Evolutionary conservation across 2,888 invertebrate species (phyloP).

Genomic region (Polydrusus tereticollis): DNA sequence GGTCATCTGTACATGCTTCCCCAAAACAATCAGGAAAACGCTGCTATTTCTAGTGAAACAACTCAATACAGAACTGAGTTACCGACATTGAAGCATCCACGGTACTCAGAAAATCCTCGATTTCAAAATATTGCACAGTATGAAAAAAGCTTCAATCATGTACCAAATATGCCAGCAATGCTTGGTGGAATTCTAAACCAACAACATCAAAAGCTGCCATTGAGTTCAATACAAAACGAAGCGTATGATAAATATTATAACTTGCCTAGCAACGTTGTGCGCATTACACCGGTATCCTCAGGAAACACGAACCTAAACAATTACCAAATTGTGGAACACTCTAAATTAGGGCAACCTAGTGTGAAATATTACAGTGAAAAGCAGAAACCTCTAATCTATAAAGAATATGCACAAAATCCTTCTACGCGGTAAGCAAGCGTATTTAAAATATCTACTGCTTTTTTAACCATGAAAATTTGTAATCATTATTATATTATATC

Average conservation of each 20-base stretch:
- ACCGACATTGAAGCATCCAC: neutral
- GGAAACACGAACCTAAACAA: neutral
- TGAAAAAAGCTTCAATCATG: neutral
- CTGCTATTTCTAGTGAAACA: neutral
- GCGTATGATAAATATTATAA: neutral
- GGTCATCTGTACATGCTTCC: neutral
- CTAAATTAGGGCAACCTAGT: neutral
- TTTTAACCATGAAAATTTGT: too few species aligned
- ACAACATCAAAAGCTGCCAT: neutral
- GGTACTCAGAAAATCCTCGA: slow-evolving; percentile 7
- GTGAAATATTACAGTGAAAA: neutral
- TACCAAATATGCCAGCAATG: neutral
- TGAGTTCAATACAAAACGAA: neutral
- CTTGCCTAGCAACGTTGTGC: slow-evolving; percentile 24
- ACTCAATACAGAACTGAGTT: neutral
- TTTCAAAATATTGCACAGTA: neutral
- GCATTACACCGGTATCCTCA: slow-evolving; percentile 11
- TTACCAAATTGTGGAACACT: neutral
- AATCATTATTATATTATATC: neutral
- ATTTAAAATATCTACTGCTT: too few species aligned
- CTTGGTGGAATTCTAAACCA: neutral
- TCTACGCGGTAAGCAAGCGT: neutral
- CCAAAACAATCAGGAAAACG: neutral
- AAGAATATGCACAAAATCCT: neutral
- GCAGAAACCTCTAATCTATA: neutral